Base-by-base conservation (phyloP, 2,888 invertebrate species). In the Cantharis rustica region DNA sequence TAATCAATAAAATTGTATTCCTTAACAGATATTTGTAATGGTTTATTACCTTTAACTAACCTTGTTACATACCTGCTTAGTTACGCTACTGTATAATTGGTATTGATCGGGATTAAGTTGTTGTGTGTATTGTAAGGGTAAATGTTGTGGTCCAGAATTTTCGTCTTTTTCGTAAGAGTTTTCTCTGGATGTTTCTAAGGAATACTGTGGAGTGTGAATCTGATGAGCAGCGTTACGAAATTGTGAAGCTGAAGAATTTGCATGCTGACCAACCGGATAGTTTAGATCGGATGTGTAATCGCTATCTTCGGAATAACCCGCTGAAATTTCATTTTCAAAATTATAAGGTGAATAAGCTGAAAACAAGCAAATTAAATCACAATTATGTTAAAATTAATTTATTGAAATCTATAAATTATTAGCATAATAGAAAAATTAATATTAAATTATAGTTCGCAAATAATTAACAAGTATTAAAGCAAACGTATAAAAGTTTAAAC, bases 251-350 rank as follows among this genome's bases (percentile, higher is more conserved):
- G 97, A 96, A 86, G 95, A 95, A 90, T 97, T 98, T 84, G 96
- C 93, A 87, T 96, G 96, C 87, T 95, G 95, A 79, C 93, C 94
- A 85, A 95, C 93, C 71, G 97, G 98, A 90, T 95, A 98, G 90
- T 97, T 98, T 85, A 98, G 93, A 89, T 98, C 98, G 80, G 96
- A 96, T 79, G 98, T 98, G 90, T 98, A 98, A 90, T 98, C 98
- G 84, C 97, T 97, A 89, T 98, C 98, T 89, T 98, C 98, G 71
- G 97, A 97, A 88, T 97, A 95, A 77, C 97, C 96, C 88, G 96
- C 96, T 96, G 91, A 84, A 91, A 91, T 85, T 83, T 87, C 86
- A 87, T 84, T 85, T 84, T 86, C 86, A 86, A 88, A 86, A 82
- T 86, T 85, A 87, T 87, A 87, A 87, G 76, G 27, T 61, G 76